Conservation (phyloP, 2,113 vertebrate species). For the Laticauda colubrina region DNA sequence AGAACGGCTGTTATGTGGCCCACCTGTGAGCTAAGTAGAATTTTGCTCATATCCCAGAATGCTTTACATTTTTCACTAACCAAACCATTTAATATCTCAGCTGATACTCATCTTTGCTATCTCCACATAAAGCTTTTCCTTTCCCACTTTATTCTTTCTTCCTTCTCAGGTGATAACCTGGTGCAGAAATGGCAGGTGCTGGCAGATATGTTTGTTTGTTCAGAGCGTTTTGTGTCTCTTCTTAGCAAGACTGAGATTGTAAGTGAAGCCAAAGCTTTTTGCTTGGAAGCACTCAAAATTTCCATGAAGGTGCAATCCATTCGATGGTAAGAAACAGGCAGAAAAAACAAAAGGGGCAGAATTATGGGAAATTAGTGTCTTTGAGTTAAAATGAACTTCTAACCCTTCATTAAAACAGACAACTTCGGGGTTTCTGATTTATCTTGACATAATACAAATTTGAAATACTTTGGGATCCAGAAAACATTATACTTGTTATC, state of each 20-base stretch:
- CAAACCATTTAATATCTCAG: neutral
- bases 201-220: constrained; percentile 79
- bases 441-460: neutral
- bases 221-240: constrained; percentile 72
- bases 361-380: neutral
- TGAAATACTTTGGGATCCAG: neutral
- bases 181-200: constrained; percentile 89
- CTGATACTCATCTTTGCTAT: neutral
- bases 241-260: constrained; percentile 73
- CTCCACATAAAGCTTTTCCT: neutral
- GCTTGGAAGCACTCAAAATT: constrained; percentile 83
- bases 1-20: neutral
- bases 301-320: constrained; percentile 81
- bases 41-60: neutral
- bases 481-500: neutral
- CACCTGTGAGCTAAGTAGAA: neutral
- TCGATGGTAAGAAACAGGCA: constrained; percentile 72
- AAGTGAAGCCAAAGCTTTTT: constrained; percentile 84
- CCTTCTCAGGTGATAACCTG: constrained; percentile 80
- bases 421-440: neutral
- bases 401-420: neutral
- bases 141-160: neutral
- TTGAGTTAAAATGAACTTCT: neutral
- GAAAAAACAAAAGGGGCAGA: neutral
- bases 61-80: neutral